These are phyloP conservation scores for Axea sp. DNA, from an alignment of 2,888 invertebrate genomes.

Conservation along the genomic window DNA sequence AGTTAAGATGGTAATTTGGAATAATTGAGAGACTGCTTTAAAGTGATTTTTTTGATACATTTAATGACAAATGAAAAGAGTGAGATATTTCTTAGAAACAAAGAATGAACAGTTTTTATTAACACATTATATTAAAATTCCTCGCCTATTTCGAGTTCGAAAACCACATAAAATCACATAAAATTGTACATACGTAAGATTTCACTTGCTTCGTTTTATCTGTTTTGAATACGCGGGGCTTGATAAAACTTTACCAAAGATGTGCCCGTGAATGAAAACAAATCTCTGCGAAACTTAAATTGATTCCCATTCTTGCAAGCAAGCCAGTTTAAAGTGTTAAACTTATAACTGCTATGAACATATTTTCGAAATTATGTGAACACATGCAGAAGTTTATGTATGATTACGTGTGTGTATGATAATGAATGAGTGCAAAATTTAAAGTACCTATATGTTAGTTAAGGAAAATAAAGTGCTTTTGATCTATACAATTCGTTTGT, in stretches of 20 bases:
- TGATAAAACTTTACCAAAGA: slow-evolving; percentile 59
- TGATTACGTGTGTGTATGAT: slow-evolving; percentile 20
- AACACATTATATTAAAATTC: slow-evolving; percentile 17
- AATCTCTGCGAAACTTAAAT: slow-evolving; percentile 38
- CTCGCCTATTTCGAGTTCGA: slow-evolving; percentile 27
- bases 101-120: slow-evolving; percentile 4
- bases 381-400: slow-evolving; percentile 34
- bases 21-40: slow-evolving; percentile 40
- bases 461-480: slow-evolving; percentile 67
- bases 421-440: slow-evolving; percentile 44
- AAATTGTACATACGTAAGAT: slow-evolving; percentile 34
- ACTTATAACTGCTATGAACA: slow-evolving; percentile 49
- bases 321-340: slow-evolving; percentile 56
- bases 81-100: slow-evolving; percentile 14
- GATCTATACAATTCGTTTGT: slow-evolving; percentile 44
- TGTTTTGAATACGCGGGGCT: slow-evolving; percentile 33
- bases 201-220: slow-evolving; percentile 49
- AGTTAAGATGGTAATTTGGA: slow-evolving; percentile 30
- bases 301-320: slow-evolving; percentile 53
- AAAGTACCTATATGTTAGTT: slow-evolving; percentile 62
- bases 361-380: slow-evolving; percentile 59
- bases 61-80: slow-evolving; percentile 15
- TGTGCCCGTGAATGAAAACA: slow-evolving; percentile 39
- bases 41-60: slow-evolving; percentile 28
- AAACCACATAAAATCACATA: slow-evolving; percentile 1